A percentile compares a stretch with the other conserved stretches of the same genome.
Evolutionary conservation across 2,888 invertebrate genomes (phyloP).

Genomic region (Philereme transversata): DNA sequence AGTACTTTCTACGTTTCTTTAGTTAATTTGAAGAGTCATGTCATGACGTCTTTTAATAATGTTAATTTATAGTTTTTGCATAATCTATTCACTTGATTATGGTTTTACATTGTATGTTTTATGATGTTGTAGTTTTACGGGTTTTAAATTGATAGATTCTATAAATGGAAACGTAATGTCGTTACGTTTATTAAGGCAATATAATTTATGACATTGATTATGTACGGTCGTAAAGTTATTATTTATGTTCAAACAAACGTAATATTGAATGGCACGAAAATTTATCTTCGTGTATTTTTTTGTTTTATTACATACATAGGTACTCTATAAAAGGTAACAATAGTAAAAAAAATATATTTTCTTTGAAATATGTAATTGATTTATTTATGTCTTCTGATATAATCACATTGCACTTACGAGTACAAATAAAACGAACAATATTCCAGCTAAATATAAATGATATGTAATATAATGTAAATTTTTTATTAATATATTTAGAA

Average conservation of each 20-base stretch:
- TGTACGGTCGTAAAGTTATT: slow-evolving; percentile 7
- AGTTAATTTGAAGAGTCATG: slow-evolving; percentile 44
- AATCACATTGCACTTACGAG: too few species aligned
- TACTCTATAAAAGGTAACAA: too few species aligned
- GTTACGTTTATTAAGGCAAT: slow-evolving; percentile 13
- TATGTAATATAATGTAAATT: too few species aligned
- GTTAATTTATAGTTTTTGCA: slow-evolving; percentile 33
- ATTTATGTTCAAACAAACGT: slow-evolving; percentile 1
- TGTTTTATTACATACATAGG: neutral
- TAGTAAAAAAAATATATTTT: too few species aligned
- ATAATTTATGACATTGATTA: slow-evolving; percentile 17
- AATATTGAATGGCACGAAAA: neutral
- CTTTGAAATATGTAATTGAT: too few species aligned
- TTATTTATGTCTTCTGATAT: too few species aligned
- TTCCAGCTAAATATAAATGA: too few species aligned
- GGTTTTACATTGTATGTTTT: slow-evolving; percentile 36
- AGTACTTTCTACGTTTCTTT: slow-evolving; percentile 58
- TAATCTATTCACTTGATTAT: slow-evolving; percentile 38
- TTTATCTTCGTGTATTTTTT: neutral
- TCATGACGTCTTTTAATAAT: slow-evolving; percentile 37
- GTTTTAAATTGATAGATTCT: slow-evolving; percentile 37
- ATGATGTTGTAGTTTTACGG: slow-evolving; percentile 38
- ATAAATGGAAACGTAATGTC: slow-evolving; percentile 20
- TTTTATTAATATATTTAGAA: too few species aligned
- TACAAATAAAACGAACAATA: too few species aligned